A percentile compares a stretch with the other conserved stretches of the same genome.
Evolutionary conservation across 2,113 vertebrate species (phyloP).

Genomic region (Cavia porcellus): DNA sequence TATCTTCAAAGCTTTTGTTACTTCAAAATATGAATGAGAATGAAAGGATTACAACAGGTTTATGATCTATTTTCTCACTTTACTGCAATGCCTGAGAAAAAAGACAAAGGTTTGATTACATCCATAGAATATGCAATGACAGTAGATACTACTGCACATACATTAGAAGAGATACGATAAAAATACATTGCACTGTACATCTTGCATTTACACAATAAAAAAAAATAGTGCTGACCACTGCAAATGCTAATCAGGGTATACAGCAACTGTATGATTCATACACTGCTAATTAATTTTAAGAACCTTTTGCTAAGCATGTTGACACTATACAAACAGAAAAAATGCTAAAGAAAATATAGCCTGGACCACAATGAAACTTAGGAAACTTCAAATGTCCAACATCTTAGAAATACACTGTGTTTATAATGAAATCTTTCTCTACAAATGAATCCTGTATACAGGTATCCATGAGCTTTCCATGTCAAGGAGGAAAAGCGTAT

Average conservation of each 20-base stretch:
- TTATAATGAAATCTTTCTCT: not conserved
- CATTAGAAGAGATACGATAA: not conserved
- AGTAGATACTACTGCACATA: not conserved
- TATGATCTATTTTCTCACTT: not conserved
- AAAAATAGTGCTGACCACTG: not conserved
- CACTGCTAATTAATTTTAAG: not conserved
- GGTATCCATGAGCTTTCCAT: not conserved
- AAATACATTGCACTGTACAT: not conserved
- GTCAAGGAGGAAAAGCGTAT: not conserved
- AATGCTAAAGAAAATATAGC: not conserved
- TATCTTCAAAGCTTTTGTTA: not conserved
- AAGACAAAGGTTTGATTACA: not conserved
- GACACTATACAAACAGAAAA: not conserved
- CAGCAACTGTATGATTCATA: not conserved
- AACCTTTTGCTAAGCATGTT: not conserved
- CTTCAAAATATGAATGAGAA: slow-evolving; percentile 35
- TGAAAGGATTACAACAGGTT: not conserved
- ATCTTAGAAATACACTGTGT: not conserved
- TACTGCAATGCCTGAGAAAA: not conserved
- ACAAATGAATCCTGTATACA: not conserved
- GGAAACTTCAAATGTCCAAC: not conserved
- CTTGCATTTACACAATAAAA: not conserved
- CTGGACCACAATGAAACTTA: not conserved
- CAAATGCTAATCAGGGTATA: not conserved
- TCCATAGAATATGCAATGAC: not conserved